Evolutionary conservation across 2,113 vertebrate species (phyloP).

Genomic region (Myotis yumanensis): DNA sequence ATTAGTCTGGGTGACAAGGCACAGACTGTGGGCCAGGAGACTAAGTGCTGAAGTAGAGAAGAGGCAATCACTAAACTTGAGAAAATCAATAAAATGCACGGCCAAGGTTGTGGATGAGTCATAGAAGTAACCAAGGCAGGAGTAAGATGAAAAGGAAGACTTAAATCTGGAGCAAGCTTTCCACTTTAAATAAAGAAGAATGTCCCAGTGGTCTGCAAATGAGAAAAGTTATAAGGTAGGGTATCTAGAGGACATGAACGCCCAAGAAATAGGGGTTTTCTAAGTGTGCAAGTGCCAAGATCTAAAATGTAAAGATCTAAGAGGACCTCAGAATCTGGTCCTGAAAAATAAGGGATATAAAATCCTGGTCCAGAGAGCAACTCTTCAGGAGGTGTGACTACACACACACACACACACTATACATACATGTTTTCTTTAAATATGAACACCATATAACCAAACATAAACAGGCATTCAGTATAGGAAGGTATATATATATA

Average conservation of each 20-base stretch:
- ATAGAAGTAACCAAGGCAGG: neutral
- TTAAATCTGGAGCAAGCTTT: neutral
- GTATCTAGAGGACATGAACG: neutral
- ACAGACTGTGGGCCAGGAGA: neutral
- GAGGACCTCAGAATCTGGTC: neutral
- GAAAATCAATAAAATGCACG: constrained; percentile 1
- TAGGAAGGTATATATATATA: neutral
- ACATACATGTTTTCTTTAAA: neutral
- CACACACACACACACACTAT: neutral
- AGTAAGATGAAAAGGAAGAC: neutral
- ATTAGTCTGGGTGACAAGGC: neutral
- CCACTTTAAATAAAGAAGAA: neutral
- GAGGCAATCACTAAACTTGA: neutral
- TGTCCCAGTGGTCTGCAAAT: neutral
- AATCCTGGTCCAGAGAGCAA: neutral
- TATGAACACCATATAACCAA: neutral
- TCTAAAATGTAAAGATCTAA: neutral
- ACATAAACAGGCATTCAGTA: neutral
- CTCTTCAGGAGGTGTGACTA: neutral
- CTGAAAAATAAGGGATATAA: neutral
- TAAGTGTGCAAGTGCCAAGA: neutral
- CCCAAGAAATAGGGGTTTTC: neutral
- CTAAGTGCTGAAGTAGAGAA: neutral
- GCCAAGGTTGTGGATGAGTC: neutral
- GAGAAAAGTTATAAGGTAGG: neutral